These are phyloP conservation scores for Passer domesticus DNA, from an alignment of 2,113 vertebrate genomes.

Conservation along the genomic window DNA sequence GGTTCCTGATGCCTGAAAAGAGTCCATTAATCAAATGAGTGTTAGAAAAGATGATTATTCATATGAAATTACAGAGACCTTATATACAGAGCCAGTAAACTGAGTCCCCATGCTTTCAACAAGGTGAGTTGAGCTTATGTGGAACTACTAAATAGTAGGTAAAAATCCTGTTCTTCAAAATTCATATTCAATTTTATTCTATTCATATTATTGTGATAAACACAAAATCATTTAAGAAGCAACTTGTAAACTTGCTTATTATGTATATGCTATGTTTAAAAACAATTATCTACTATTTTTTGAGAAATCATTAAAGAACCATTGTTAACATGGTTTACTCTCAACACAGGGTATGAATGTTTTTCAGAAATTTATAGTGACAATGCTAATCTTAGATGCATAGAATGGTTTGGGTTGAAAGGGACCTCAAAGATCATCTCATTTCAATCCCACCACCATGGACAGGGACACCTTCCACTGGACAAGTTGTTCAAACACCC, in stretches of 20 bases:
- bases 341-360: not conserved
- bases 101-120: not conserved
- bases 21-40: not conserved
- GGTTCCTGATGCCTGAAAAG: not conserved
- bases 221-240: not conserved
- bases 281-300: not conserved
- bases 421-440: not conserved
- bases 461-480: not conserved
- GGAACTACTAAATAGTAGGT: not conserved
- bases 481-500: not conserved
- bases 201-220: not conserved
- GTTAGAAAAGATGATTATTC: not conserved
- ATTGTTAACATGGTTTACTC: not conserved
- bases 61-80: not conserved
- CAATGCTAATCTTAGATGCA: not conserved
- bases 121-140: not conserved
- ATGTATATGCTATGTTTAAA: not conserved
- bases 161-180: not conserved
- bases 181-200: rapidly evolving
- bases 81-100: not conserved
- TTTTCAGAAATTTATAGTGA: not conserved
- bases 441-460: not conserved
- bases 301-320: not conserved
- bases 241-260: not conserved
- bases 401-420: not conserved